phyloP scores from a whole-genome alignment of 2,797 vertebrate species.

The Margarornis squamiger region DNA sequence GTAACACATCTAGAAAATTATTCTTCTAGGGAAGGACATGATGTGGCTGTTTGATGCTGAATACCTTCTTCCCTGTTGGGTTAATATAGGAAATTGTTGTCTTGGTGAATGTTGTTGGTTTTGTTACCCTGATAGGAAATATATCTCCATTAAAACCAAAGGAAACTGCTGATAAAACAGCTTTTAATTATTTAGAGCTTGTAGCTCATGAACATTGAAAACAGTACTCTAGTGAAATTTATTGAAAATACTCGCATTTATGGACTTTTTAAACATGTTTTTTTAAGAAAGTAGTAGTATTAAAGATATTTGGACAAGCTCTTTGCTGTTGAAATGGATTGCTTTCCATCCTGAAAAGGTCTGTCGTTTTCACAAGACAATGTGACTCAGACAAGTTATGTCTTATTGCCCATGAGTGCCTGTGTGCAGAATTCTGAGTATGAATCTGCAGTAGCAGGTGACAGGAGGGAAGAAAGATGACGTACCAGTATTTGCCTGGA shows the following conservation, averaged over 20 bases:
- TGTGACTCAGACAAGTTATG: background rate
- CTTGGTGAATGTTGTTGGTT: background rate
- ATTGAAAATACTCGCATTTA: background rate
- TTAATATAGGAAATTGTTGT: conserved; percentile 9
- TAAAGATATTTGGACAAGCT: background rate
- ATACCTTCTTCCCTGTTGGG: background rate
- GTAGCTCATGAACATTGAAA: background rate
- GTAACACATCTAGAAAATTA: background rate
- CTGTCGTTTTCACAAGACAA: background rate
- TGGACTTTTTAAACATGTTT: background rate
- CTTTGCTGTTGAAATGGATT: background rate
- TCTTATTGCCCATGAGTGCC: background rate
- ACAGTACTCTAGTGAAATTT: background rate
- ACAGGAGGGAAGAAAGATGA: background rate
- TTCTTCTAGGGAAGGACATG: background rate
- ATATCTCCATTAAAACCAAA: background rate
- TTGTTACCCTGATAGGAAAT: conserved; percentile 12
- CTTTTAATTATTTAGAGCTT: conserved; percentile 17
- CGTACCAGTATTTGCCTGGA: background rate
- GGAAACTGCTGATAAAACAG: conserved; percentile 27
- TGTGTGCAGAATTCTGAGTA: background rate
- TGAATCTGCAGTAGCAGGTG: background rate
- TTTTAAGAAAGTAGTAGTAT: background rate
- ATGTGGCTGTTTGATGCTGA: background rate
- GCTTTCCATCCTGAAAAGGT: background rate